Evolutionary conservation across 2,888 invertebrate genomes (phyloP).

Genomic region (Rosalia funebris): DNA sequence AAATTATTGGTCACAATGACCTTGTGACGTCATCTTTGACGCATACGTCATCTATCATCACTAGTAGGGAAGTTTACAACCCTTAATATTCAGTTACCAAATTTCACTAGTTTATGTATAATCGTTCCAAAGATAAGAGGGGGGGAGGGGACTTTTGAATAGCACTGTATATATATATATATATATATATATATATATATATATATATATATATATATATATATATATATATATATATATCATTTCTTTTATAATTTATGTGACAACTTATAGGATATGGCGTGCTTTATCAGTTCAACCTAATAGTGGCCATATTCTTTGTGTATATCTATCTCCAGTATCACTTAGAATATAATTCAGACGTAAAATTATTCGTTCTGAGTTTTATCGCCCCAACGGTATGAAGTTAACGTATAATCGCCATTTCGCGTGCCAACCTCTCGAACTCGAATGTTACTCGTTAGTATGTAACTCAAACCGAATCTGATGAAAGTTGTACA

Average conservation of each 20-base stretch:
- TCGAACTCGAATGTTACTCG: neutral
- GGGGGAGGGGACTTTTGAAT: too few relatives aligned
- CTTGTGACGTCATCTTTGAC: too few relatives aligned
- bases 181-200: too few relatives aligned
- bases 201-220: too few relatives aligned
- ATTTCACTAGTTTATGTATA: too few relatives aligned
- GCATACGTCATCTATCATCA: too few relatives aligned
- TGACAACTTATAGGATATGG: neutral
- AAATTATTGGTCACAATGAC: too few relatives aligned
- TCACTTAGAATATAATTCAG: neutral
- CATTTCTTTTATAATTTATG: neutral
- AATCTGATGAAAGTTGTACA: slow-evolving; percentile 1
- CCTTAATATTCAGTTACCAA: too few relatives aligned
- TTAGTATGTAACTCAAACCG: slow-evolving; percentile 11
- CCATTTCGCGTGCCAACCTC: slow-evolving; percentile 1
- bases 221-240: too few relatives aligned
- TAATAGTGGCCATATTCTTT: neutral
- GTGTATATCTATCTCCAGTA: neutral
- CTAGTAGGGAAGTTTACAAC: too few relatives aligned
- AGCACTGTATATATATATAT: too few relatives aligned
- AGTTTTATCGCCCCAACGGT: slow-evolving; percentile 2
- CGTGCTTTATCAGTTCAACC: neutral
- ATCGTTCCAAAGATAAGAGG: too few relatives aligned
- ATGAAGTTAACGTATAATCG: slow-evolving; percentile 6
- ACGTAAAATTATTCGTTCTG: slow-evolving; percentile 4